Evolutionary conservation across 1,140 invertebrate genomes (phyloP).

Genomic region (Mylabris phalerata): DNA sequence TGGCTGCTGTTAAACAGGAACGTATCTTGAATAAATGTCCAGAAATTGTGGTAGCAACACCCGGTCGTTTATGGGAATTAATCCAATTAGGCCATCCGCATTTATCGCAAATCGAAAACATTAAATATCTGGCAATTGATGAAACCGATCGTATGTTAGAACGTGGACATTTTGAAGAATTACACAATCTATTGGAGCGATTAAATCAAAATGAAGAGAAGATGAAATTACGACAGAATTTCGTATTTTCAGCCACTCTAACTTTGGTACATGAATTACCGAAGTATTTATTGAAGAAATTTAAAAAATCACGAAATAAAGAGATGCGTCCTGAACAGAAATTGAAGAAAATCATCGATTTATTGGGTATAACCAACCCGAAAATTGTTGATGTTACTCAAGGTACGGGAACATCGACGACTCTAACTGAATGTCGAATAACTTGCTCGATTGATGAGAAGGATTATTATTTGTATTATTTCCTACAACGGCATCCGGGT

Average conservation of each 20-base stretch:
- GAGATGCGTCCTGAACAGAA: slow-evolving; percentile 58
- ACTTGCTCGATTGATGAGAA: slow-evolving; percentile 72
- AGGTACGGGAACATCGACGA: slow-evolving; percentile 69
- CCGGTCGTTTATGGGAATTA: slow-evolving; percentile 92
- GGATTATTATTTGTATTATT: slow-evolving; percentile 92
- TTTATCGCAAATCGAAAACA: slow-evolving; percentile 60
- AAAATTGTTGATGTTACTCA: slow-evolving; percentile 92
- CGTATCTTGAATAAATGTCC: slow-evolving; percentile 74
- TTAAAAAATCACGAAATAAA: slow-evolving; percentile 45
- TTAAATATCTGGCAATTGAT: slow-evolving; percentile 88
- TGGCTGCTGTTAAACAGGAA: slow-evolving; percentile 87
- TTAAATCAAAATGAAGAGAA: slow-evolving; percentile 64
- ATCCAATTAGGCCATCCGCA: slow-evolving; percentile 70
- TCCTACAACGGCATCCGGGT: slow-evolving; percentile 76
- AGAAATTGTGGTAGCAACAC: slow-evolving; percentile 93
- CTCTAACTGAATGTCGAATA: slow-evolving; percentile 76
- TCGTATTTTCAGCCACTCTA: slow-evolving; percentile 97
- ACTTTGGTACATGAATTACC: slow-evolving; percentile 83
- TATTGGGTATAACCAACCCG: slow-evolving; percentile 77
- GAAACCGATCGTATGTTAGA: slow-evolving; percentile 99
- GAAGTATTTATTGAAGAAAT: slow-evolving; percentile 59
- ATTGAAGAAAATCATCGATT: slow-evolving; percentile 60
- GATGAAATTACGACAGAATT: slow-evolving; percentile 70
- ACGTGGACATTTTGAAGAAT: slow-evolving; percentile 91
- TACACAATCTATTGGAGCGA: slow-evolving; percentile 72